Conservation (phyloP, 2,113 vertebrate species). For the Corydoras maculifer region DNA sequence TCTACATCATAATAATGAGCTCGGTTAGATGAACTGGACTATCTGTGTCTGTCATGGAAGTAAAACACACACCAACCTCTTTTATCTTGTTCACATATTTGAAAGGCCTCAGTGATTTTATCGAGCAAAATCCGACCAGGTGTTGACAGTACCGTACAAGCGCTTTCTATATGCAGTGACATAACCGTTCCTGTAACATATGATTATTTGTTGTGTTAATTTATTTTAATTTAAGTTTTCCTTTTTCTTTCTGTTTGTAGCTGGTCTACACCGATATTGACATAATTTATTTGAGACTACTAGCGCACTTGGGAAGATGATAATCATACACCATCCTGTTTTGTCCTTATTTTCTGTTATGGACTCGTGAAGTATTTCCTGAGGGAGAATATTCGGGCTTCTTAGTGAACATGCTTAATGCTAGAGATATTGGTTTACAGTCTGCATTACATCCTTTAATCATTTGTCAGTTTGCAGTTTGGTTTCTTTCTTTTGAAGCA, state of each 20-base stretch:
- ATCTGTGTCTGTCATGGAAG: no score
- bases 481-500: background rate
- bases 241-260: constrained; percentile 73
- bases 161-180: constrained; percentile 72
- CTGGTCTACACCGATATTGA: constrained; percentile 88
- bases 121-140: constrained; percentile 71
- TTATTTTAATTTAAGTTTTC: constrained; percentile 40
- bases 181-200: constrained; percentile 86
- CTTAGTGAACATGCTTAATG: background rate
- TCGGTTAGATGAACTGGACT: no score
- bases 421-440: background rate
- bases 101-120: constrained; percentile 65
- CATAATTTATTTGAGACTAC: constrained; percentile 89
- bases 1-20: no score
- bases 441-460: background rate
- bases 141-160: constrained; percentile 70
- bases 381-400: constrained; percentile 10
- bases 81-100: constrained; percentile 74
- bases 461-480: background rate
- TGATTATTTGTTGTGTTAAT: constrained; percentile 69
- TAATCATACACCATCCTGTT: constrained; percentile 67
- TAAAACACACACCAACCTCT: constrained; percentile 42
- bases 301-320: constrained; percentile 67
- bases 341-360: constrained; percentile 47
- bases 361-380: constrained; percentile 26